Percentiles rank a stretch among this genome's conserved stretches.
Conservation (phyloP, 1,140 invertebrate species). For the Pseudomyrmex cubaensis region DNA sequence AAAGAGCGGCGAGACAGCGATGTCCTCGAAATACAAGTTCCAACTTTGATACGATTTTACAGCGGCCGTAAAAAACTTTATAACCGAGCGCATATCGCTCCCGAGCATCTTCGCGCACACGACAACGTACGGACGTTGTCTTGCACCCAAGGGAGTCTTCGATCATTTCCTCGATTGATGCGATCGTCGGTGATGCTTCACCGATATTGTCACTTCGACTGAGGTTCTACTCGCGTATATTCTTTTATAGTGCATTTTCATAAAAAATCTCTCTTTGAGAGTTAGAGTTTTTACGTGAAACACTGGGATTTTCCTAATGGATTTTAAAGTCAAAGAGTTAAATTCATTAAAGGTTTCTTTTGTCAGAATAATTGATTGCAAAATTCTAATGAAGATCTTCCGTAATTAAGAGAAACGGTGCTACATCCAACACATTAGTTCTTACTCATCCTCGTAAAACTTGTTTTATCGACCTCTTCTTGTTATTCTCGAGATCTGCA, state of each 20-base stretch:
- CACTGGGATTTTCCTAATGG: neutral
- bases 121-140: constrained; percentile 21
- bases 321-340: neutral
- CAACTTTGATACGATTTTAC: constrained; percentile 76
- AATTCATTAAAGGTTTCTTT: neutral
- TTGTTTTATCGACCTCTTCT: constrained; percentile 15
- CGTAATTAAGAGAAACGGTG: neutral
- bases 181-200: neutral
- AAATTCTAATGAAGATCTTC: neutral
- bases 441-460: constrained; percentile 16
- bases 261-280: neutral
- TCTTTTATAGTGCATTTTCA: neutral
- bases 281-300: neutral
- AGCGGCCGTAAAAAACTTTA: constrained; percentile 77
- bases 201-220: neutral
- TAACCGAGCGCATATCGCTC: constrained; percentile 66
- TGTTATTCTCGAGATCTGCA: constrained; percentile 1
- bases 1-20: neutral
- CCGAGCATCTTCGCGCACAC: neutral
- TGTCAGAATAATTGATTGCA: neutral
- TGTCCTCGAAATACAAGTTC: constrained; percentile 58
- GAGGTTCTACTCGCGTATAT: neutral
- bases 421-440: neutral
- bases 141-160: neutral
- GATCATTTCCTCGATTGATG: constrained; percentile 39